Evolutionary conservation across 2,113 vertebrate species (phyloP).

Genomic region (Peromyscus californicus): DNA sequence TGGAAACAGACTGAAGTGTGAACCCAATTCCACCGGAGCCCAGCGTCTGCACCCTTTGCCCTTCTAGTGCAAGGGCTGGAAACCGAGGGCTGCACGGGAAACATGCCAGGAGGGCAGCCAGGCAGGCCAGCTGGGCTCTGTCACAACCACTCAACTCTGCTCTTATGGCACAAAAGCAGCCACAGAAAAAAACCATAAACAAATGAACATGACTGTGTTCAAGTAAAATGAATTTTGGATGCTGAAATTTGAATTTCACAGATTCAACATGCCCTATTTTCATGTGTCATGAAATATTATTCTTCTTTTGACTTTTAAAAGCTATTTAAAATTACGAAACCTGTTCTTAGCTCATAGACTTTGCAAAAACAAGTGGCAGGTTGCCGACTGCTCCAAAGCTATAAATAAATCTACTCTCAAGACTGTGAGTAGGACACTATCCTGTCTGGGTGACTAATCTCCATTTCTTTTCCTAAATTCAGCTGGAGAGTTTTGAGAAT

Average conservation of each 20-base stretch:
- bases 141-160: background rate
- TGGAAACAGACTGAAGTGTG: background rate
- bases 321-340: slow-evolving; percentile 42
- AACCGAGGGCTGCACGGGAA: background rate
- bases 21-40: background rate
- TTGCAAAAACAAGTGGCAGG: background rate
- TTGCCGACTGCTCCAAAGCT: background rate
- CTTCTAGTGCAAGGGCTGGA: background rate
- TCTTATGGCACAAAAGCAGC: background rate
- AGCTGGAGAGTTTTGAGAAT: background rate
- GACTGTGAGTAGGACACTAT: background rate
- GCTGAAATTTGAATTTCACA: background rate
- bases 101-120: background rate
- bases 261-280: slow-evolving; percentile 24
- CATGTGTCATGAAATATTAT: background rate
- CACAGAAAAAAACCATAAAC: background rate
- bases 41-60: background rate
- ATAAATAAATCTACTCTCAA: slow-evolving; percentile 25
- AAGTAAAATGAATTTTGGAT: background rate
- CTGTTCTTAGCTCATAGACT: background rate
- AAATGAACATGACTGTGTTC: background rate
- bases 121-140: background rate
- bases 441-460: background rate
- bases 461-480: background rate
- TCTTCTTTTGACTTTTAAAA: slow-evolving; percentile 47